These are phyloP conservation scores for Orbicella faveolata DNA, from an alignment of 64 coral and sea anemone species.

Conservation along the genomic window DNA sequence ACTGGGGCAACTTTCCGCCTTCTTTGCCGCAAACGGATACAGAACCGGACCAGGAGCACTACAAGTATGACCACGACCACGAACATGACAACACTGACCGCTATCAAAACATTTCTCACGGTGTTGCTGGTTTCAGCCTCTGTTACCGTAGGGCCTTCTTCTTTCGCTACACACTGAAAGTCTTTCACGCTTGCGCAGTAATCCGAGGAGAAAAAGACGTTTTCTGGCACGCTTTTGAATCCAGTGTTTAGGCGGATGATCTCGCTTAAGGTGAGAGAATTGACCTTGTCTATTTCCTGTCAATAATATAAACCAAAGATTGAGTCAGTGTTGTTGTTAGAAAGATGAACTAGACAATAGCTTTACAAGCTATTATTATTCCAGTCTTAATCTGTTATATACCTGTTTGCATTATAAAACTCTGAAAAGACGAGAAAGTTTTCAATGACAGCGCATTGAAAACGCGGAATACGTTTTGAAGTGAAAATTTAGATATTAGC, in stretches of 20 bases:
- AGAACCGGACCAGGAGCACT: background rate
- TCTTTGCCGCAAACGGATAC: background rate
- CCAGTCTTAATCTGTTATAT: too few species aligned
- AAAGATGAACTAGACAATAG: too few species aligned
- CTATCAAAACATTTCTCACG: background rate
- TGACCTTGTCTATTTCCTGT: conserved; percentile 69
- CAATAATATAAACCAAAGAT: too few species aligned
- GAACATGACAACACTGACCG: background rate
- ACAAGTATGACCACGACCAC: background rate
- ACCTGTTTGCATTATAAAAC: too few species aligned
- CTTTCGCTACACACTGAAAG: conserved; percentile 58
- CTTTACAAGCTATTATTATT: too few species aligned
- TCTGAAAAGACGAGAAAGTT: too few species aligned
- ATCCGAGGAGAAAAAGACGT: conserved; percentile 66
- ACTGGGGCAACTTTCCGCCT: background rate
- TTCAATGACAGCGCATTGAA: too few species aligned
- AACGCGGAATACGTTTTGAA: too few species aligned
- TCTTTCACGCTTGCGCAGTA: conserved; percentile 64
- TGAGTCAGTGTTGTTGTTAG: too few species aligned
- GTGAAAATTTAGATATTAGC: too few species aligned
- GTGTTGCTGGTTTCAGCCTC: background rate
- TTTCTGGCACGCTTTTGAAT: conserved; percentile 56
- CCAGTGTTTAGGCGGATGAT: conserved; percentile 74
- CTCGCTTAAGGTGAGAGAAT: conserved; percentile 62
- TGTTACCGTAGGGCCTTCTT: background rate